Base-by-base conservation (phyloP, 1,140 invertebrate species). In the Kradibia gibbosae region DNA sequence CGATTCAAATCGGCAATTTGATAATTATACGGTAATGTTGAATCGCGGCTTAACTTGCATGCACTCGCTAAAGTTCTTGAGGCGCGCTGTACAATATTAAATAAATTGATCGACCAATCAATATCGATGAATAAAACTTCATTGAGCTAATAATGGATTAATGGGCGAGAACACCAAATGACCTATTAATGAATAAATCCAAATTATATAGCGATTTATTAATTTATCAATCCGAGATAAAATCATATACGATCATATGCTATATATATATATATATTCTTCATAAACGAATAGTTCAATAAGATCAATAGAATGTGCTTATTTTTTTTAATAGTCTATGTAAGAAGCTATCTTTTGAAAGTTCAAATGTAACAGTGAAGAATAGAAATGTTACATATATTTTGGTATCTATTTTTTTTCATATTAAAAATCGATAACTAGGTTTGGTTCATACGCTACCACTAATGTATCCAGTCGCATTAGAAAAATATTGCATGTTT, bases 301-400 rank as follows among this genome's bases (percentile, higher is more conserved):
- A n/a, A n/a, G n/a, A n/a, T n/a, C n/a, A n/a, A n/a, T n/a, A n/a
- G n/a, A n/a, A n/a, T n/a, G n/a, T n/a, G n/a, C n/a, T n/a, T n/a
- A n/a, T n/a, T n/a, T n/a, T n/a, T n/a, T n/a, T n/a, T n/a, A n/a
- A n/a, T n/a, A n/a, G n/a, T n/a, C n/a, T n/a, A n/a, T n/a, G n/a
- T n/a, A n/a, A n/a, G n/a, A n/a, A n/a, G n/a, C 10, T 55, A 55
- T 55, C 22, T 55, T n/a, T 55, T 65, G 31, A 65, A 65, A 65
- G 60, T 36, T 34, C 34, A 28, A 65, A 17, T 65, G 34, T 65
- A 65, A 36, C 31, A n/a, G 31, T 4, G 15, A 65, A 65, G 13
- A 65, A 65, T 36, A 36, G 31, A 65, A 65, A n/a, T n/a, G n/a
- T 65, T 65, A 65, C 36, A 65, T 7, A 25, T 15, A 20, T 3